These are phyloP conservation scores for Phrixothrix hirtus DNA, from an alignment of 2,888 invertebrate genomes.

Conservation along the genomic window DNA sequence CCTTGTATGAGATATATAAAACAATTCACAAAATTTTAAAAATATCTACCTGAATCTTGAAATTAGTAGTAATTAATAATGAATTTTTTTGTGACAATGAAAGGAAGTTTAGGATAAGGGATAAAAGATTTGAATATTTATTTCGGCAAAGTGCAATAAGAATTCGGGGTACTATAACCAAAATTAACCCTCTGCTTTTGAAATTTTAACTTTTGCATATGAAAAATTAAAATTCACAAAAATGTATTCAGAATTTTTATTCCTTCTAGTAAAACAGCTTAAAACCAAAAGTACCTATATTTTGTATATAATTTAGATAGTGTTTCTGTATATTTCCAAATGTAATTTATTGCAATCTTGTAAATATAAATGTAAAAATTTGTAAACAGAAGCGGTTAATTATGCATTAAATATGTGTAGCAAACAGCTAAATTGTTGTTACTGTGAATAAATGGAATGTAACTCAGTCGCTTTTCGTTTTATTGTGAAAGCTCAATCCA, in stretches of 20 bases:
- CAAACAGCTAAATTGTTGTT: conserved; percentile 49
- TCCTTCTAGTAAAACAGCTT: not conserved
- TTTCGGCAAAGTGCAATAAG: too few species aligned
- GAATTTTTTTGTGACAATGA: too few species aligned
- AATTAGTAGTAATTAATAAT: too few species aligned
- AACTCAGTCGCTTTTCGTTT: conserved; percentile 22
- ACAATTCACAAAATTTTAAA: not conserved
- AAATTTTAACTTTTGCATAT: too few species aligned
- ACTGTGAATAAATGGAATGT: conserved; percentile 52
- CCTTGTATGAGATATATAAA: conserved; percentile 57
- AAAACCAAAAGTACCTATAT: conserved; percentile 8
- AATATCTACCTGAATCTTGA: conserved; percentile 3
- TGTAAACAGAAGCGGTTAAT: conserved; percentile 48
- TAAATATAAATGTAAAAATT: conserved; percentile 33
- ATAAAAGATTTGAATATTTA: too few species aligned
- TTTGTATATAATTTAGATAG: conserved; percentile 20
- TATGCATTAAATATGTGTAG: conserved; percentile 54
- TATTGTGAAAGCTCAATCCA: conserved; percentile 18
- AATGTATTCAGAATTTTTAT: not conserved
- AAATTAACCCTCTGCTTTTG: too few species aligned
- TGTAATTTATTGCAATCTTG: conserved; percentile 18
- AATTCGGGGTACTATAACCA: too few species aligned
- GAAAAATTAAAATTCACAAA: too few species aligned
- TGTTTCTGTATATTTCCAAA: conserved; percentile 14
- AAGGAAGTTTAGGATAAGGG: too few species aligned